Evolutionary conservation across 1,140 invertebrate genomes (phyloP), one percentile per base, ranked within the genome.

Genomic region (Berghia stephanieae): DNA sequence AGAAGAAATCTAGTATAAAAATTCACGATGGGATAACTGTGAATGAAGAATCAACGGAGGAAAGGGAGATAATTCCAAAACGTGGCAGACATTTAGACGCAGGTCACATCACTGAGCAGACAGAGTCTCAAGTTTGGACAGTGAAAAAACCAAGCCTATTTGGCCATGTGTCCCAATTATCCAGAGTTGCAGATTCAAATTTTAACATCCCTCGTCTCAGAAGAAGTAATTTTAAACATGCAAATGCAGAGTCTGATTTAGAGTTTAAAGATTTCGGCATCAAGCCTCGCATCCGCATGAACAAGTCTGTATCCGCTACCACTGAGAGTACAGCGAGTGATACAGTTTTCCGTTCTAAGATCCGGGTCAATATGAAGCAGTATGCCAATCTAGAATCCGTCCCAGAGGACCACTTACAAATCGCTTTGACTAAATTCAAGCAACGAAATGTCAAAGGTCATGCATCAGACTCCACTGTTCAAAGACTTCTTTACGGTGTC

Each of bases 401-500:
- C 67, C 79, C 60, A 71, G 49, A 84, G 24, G 87, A 89, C 57
- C 13, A 78, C n/a, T n/a, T n/a, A n/a, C n/a, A n/a, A n/a, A n/a
- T n/a, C n/a, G n/a, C n/a, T n/a, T n/a, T n/a, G n/a, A n/a, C n/a
- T n/a, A n/a, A n/a, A n/a, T n/a, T n/a, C 80, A 75, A 69, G 55
- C 81, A n/a, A 24, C 79, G 78, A 34, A 88, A 89, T 79, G 31
- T 85, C 3, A 67, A 84, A 66, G 86, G 87, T 8, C 87, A 88
- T 82, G 79, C 87, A 0, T 85, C 88, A 36, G 84, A 88, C 73
- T 89, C 88, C 8, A 85, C 82, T 3, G 84, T 89, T n/a, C 83
- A 89, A 81, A 82, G 63, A 57, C 75, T 89, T 63, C 68, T 89
- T 43, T 89, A 89, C 82, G 84, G 83, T n/a, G n/a, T n/a, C n/a